These are phyloP conservation scores for Papilio polytes DNA, from an alignment of 1,140 invertebrate genomes.

Conservation along the genomic window DNA sequence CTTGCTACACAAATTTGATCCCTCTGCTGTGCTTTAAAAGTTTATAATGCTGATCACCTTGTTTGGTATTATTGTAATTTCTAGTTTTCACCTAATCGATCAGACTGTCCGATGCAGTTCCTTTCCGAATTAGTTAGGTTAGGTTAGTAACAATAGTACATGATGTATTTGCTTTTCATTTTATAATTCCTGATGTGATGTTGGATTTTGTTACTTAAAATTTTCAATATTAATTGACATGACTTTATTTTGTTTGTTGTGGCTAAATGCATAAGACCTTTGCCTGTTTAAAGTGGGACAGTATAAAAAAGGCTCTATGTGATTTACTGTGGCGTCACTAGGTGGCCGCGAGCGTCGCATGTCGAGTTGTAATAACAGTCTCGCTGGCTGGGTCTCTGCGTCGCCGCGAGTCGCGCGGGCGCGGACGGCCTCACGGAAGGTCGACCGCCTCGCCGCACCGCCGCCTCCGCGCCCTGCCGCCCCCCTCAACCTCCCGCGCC, in stretches of 20 bases:
- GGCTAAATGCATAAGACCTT: neutral
- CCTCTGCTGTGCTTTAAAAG: neutral
- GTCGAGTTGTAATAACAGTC: constrained; percentile 45
- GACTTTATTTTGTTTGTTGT: neutral
- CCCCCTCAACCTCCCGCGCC: constrained; percentile 50
- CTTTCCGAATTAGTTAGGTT: constrained; percentile 15
- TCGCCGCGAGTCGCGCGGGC: constrained; percentile 42
- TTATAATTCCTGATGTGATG: neutral
- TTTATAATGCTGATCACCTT: neutral
- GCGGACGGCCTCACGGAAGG: constrained; percentile 78
- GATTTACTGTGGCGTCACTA: constrained; percentile 37
- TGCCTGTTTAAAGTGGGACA: neutral
- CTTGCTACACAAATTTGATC: neutral
- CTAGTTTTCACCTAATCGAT: constrained; percentile 32
- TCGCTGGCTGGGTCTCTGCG: constrained; percentile 28
- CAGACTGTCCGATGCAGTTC: constrained; percentile 19
- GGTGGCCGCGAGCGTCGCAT: constrained; percentile 43
- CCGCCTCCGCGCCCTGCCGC: constrained; percentile 49
- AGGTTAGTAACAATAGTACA: constrained; percentile 32
- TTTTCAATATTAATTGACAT: neutral
- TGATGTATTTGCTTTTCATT: neutral
- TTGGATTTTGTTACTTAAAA: neutral
- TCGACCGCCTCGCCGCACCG: constrained; percentile 64
- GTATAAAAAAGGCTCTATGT: neutral
- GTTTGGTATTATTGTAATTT: constrained; percentile 31